phyloP scores from a whole-genome alignment of 2,113 vertebrate species.

The Laticauda laticaudata region DNA sequence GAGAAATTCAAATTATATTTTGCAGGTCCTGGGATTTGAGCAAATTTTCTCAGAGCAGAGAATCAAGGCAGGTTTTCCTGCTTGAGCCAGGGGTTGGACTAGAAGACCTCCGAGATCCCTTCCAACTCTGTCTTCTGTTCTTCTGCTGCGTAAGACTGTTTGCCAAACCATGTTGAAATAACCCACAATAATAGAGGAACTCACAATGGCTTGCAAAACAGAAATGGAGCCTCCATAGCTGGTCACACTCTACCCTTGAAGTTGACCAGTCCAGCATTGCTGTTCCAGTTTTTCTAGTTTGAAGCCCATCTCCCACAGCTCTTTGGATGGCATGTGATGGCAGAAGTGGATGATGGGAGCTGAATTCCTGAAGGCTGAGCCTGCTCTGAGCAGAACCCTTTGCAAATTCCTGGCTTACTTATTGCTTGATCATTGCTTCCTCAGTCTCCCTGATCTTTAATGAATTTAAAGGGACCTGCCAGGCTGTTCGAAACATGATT shows the following conservation, averaged over 20 bases:
- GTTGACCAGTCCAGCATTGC: not conserved
- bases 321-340: not conserved
- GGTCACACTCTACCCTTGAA: not conserved
- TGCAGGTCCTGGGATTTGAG: not conserved
- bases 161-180: not conserved
- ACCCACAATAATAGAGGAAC: not conserved
- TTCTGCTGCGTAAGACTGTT: not conserved
- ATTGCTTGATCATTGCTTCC: not conserved
- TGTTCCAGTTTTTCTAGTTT: not conserved
- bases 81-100: not conserved
- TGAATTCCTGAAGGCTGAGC: not conserved
- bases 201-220: no score
- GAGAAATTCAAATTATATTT: not conserved
- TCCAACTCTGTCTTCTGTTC: not conserved
- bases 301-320: not conserved
- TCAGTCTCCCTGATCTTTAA: not conserved
- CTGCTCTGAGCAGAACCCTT: not conserved
- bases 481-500: not conserved
- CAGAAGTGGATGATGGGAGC: not conserved
- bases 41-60: not conserved
- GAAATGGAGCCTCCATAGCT: no score
- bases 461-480: not conserved
- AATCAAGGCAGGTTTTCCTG: not conserved
- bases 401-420: not conserved
- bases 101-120: not conserved